These are phyloP conservation scores for Tuberolachnus salignus DNA, from an alignment of 2,888 invertebrate genomes.

Conservation along the genomic window DNA sequence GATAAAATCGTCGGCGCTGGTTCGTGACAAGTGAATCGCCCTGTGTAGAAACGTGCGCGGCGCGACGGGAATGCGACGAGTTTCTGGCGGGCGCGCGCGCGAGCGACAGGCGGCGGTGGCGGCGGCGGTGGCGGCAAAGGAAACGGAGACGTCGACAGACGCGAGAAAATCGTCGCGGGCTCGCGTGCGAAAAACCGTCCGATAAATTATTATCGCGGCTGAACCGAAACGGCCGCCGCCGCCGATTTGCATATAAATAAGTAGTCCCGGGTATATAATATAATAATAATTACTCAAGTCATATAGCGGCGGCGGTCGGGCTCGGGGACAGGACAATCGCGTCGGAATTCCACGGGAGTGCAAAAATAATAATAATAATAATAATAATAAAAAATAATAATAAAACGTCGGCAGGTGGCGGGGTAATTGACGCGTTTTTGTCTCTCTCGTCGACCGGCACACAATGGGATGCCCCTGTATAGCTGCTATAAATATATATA, in stretches of 20 bases:
- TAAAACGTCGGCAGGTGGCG: background rate
- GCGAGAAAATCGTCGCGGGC: slow-evolving; percentile 25
- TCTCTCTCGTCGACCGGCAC: too few relatives aligned
- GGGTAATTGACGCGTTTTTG: too few relatives aligned
- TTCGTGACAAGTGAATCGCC: too few relatives aligned
- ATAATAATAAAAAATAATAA: slow-evolving; percentile 35
- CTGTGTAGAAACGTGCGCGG: background rate
- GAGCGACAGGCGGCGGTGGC: background rate
- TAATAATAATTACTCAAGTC: too few relatives aligned
- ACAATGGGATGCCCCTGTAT: too few relatives aligned
- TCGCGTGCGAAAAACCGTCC: slow-evolving; percentile 41
- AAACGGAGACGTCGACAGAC: slow-evolving; percentile 3
- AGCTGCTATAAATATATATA: too few relatives aligned
- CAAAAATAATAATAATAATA: background rate
- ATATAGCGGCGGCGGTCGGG: too few relatives aligned
- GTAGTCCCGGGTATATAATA: too few relatives aligned
- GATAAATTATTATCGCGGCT: slow-evolving; percentile 34
- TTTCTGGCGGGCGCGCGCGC: background rate
- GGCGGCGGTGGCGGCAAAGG: background rate
- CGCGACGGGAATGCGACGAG: slow-evolving; percentile 8
- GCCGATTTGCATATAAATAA: slow-evolving; percentile 32
- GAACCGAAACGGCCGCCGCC: background rate
- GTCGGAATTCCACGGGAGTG: slow-evolving; percentile 15
- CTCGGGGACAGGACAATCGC: slow-evolving; percentile 40
- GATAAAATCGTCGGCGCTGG: too few relatives aligned